A percentile compares a stretch with the other conserved stretches of the same genome.
These are phyloP conservation scores for Paradoxurus hermaphroditus DNA, from an alignment of 2,113 vertebrate species.

Conservation along the genomic window DNA sequence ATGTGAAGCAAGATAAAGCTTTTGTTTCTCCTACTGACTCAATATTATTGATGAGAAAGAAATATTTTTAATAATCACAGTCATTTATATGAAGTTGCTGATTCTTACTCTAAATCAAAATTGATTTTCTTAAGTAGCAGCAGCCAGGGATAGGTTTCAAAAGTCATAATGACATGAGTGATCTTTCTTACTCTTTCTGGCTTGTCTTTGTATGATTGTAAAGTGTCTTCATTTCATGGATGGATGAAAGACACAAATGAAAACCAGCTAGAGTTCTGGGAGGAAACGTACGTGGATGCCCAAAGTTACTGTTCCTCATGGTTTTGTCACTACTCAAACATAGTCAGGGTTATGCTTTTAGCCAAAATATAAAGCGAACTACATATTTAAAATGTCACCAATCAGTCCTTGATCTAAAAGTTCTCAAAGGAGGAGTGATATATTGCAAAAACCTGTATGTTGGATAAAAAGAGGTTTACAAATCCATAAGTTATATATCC, in stretches of 20 bases:
- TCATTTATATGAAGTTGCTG: neutral
- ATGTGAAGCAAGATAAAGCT: neutral
- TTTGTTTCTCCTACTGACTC: neutral
- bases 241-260: neutral
- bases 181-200: neutral
- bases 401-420: neutral
- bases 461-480: fast-evolving
- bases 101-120: neutral
- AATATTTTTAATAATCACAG: neutral
- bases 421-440: neutral
- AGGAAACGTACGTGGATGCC: neutral
- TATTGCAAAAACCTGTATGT: neutral
- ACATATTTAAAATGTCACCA: neutral
- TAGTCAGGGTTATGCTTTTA: neutral
- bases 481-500: neutral
- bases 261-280: neutral
- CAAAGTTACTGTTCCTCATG: neutral
- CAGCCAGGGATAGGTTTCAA: neutral
- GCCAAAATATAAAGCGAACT: neutral
- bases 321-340: neutral
- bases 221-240: neutral
- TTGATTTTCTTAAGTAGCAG: neutral
- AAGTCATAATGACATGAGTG: neutral
- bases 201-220: neutral
- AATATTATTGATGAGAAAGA: neutral